Base-by-base conservation (phyloP, 2,113 vertebrate species). In the Anseranas semipalmata region DNA sequence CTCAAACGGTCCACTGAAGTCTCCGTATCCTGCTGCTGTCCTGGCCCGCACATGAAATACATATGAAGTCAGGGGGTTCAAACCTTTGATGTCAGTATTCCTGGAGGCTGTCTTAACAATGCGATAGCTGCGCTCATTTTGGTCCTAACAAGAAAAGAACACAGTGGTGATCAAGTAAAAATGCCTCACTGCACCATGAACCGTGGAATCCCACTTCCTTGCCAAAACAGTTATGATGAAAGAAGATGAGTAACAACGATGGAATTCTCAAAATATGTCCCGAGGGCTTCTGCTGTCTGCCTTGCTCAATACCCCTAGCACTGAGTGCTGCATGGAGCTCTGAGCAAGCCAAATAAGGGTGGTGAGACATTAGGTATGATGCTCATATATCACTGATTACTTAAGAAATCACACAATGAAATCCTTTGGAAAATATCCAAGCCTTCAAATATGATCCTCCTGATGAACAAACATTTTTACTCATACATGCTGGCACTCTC, bases 121-220 rank as follows among this genome's bases (percentile, higher is more conserved):
- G 21, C 99, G 98, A 79, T 99, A 99, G 97, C 99, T 99, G 85
- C 99, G 98, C 88, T 99, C 99, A 5, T 99, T 99, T 97, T 99
- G 99, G 97, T 99, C 99, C 99, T 99, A 72, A 33, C 15, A 28
- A 48, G 7, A 27, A 2, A 46, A 52, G 35, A 89, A 50, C 55
- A 78, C 22, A 13, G 46, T 4, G 6, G 12, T 19, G 68, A 86
- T 8, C 62, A 32, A 75, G 15, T 13, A 20, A 39, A 80, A 87
- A 81, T 7, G 33, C 24, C 43, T 81, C 28, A 3, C 41, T n/a
- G 90, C 21, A 67, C 33, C 11, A 0, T 7, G 48, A 80, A 41
- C 46, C 43, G 1, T 63, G 53, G 71, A 37, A 73, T 39, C 55
- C 53, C 60, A 9, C 27, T n/a, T 73, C 71, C 52, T 50, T 53